Evolutionary conservation across 2,888 invertebrate species (phyloP), one percentile per base, ranked within the genome.

Genomic region (Heteromyza rotundicornis): DNA sequence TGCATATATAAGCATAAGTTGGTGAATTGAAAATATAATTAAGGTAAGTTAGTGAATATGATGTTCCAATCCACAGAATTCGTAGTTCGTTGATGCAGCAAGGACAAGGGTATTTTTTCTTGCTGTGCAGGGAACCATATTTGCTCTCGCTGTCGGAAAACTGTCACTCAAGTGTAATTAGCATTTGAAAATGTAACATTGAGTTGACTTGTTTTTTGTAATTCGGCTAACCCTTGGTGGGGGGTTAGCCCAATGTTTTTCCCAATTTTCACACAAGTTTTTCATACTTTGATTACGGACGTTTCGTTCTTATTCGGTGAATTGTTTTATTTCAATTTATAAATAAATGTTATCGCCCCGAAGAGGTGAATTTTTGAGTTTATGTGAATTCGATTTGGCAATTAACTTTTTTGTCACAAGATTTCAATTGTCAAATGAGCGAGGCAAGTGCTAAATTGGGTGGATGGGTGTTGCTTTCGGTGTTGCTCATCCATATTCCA

Each of bases 131-230:
- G 10, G 20, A 59, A 17, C 40, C 60, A 69, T 73, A 74, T 51
- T 51, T 24, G 51, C 23, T n/a, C 27, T 64, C n/a, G 66, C 70
- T 74, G 75, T 74, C 74, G 72, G 70, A 73, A 74, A 72, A 73
- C 70, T 79, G 79, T 75, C 78, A 79, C 75, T 79, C 78, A 79
- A 75, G 72, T 60, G 72, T 75, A 79, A 79, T 79, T 79, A 79
- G 73, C 75, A 71, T 65, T 69, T 64, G 23, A 19, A 55, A 57
- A 58, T n/a, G n/a, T n/a, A n/a, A n/a, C n/a, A n/a, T n/a, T n/a
- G n/a, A n/a, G n/a, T n/a, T n/a, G n/a, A n/a, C n/a, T n/a, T n/a
- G n/a, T n/a, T n/a, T n/a, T n/a, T n/a, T n/a, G n/a, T n/a, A n/a
- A n/a, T n/a, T n/a, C n/a, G n/a, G n/a, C n/a, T n/a, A n/a, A n/a